Percentiles rank a stretch among this genome's conserved stretches.
Evolutionary conservation across 1,140 invertebrate genomes (phyloP).

Genomic region (Aphidius ervi): DNA sequence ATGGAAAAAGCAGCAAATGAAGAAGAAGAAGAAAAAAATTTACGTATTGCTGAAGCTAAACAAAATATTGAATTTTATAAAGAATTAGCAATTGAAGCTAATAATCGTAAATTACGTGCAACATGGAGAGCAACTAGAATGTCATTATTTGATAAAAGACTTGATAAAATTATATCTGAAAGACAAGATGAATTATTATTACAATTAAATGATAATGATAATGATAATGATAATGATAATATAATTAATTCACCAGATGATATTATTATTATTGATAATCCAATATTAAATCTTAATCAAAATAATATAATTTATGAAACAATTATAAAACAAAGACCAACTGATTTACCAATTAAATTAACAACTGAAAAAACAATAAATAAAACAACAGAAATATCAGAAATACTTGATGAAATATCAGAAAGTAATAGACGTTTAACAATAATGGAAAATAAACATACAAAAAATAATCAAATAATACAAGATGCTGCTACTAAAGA

Average conservation of each 20-base stretch:
- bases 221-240: not conserved
- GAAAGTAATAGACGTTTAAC: slow-evolving; percentile 9
- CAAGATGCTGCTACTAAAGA: slow-evolving; percentile 37
- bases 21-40: slow-evolving; percentile 35
- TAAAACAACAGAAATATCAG: slow-evolving; percentile 4
- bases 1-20: slow-evolving; percentile 41
- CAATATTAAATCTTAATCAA: not conserved
- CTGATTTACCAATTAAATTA: slow-evolving; percentile 1
- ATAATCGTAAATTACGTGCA: slow-evolving; percentile 53
- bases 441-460: not conserved
- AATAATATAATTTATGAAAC: not conserved
- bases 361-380: slow-evolving; percentile 6
- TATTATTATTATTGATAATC: not conserved
- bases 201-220: not conserved
- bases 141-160: slow-evolving; percentile 55
- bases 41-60: slow-evolving; percentile 35
- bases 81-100: slow-evolving; percentile 55
- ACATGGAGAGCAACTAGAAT: slow-evolving; percentile 60
- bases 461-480: not conserved
- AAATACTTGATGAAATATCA: slow-evolving; percentile 16
- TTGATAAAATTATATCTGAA: slow-evolving; percentile 25
- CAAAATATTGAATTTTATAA: slow-evolving; percentile 58
- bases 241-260: slow-evolving; percentile 6
- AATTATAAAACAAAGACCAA: slow-evolving; percentile 2
- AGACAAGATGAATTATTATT: slow-evolving; percentile 9